Base-by-base conservation (phyloP, 2,113 vertebrate species). In the Peromyscus maniculatus region DNA sequence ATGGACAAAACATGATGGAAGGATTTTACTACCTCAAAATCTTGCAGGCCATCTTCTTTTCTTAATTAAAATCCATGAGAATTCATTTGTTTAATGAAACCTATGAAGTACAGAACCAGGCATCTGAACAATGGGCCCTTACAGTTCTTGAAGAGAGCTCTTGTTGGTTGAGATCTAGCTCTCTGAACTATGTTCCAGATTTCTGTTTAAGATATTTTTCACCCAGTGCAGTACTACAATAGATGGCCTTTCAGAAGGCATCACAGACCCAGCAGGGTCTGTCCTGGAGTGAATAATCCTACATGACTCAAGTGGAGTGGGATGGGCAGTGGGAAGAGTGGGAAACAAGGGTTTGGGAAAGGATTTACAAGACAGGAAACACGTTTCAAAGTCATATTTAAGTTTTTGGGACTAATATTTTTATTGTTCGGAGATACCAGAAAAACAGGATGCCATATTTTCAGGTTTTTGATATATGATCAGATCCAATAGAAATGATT, bases 111-210 rank as follows among this genome's bases (percentile, higher is more conserved):
- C 9, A 95, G n/a, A 28, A 71, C 79, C 71, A 93, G 98, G 96
- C 36, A 2, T 33, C 59, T 95, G 55, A 91, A 91, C 93, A 98
- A 94, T 79, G 39, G 86, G 92, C 1, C 5, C 83, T 98, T 91
- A 97, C 5, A 0, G 89, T 82, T 89, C 33, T 2, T 90, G 91
- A 95, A 93, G 64, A 97, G 4, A 97, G 78, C 96, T 94, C 97
- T 97, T 93, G 91, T 95, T 96, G 97, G 71, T 98, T 98, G 78
- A 97, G 91, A 95, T 57, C 66, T 77, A 91, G 72, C 39, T 95
- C 26, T 97, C 94, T 97, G 91, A 96, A 98, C 96, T 87, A 39
- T 88, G 97, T 97, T 98, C 95, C 96, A 97, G 96, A 98, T 62
- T 49, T 64, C 33, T 84, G 95, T 96, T 96, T 87, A 90, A 98